Evolutionary conservation across 2,888 invertebrate genomes (phyloP).

Genomic region (Lochmaea crataegi): DNA sequence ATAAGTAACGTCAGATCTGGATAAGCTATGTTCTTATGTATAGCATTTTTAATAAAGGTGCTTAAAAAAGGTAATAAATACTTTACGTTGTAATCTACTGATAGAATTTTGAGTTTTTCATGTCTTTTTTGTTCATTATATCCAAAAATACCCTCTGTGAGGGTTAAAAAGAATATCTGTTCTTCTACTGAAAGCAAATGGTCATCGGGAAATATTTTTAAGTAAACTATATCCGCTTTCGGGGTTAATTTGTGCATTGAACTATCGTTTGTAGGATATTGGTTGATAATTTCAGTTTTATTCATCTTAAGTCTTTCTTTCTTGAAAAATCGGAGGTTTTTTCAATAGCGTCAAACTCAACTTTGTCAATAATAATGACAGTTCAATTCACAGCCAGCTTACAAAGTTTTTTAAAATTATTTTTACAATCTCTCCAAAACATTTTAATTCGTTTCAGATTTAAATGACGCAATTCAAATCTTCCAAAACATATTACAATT

Average conservation of each 20-base stretch:
- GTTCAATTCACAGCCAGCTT: no score
- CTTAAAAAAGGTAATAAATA: slow-evolving; percentile 53
- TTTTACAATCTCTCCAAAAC: neutral
- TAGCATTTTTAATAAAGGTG: slow-evolving; percentile 54
- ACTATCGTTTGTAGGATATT: neutral
- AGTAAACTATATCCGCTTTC: slow-evolving; percentile 53
- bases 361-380: no score
- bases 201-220: slow-evolving; percentile 52
- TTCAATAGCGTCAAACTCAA: no score
- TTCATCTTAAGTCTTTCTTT: neutral
- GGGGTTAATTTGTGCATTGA: slow-evolving; percentile 43
- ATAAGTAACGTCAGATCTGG: slow-evolving; percentile 56
- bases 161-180: slow-evolving; percentile 54
- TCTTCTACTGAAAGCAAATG: slow-evolving; percentile 55
- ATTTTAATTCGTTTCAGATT: slow-evolving; percentile 71
- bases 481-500: slow-evolving; percentile 85
- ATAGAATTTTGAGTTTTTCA: slow-evolving; percentile 50
- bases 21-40: slow-evolving; percentile 54
- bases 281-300: neutral
- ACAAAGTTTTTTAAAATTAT: no score
- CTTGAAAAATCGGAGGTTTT: neutral
- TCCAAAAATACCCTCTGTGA: slow-evolving; percentile 57
- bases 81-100: slow-evolving; percentile 51
- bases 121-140: slow-evolving; percentile 56
- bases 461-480: slow-evolving; percentile 86